Evolutionary conservation across 2,888 invertebrate species (phyloP), one percentile per base, ranked within the genome.

Genomic region (Eulithis testata): DNA sequence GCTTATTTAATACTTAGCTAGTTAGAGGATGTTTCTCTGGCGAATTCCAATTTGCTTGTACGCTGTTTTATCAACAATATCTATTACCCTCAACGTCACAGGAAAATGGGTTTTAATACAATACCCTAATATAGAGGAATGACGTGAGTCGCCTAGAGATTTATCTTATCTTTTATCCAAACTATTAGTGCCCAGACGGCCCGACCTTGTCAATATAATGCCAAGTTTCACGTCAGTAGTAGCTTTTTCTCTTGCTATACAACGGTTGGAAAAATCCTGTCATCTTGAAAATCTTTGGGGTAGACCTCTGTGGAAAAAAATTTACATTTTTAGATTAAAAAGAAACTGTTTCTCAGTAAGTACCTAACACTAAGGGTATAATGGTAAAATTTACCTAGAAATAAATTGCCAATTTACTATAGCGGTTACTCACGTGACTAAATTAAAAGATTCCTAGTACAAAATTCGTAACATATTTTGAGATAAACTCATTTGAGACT

Each of bases 111-210:
- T 58, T 54, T 11, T 63, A 60, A 63, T 66, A 69, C 56, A 59
- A 68, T 60, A 67, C 62, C 64, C 64, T 62, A 62, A 61, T 65
- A 71, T 64, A 67, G 65, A 57, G 36, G 54, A 59, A 40, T 58
- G 60, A 63, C 74, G 76, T 74, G 74, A 74, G 78, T 78, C 73
- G 76, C 71, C 76, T 76, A 71, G 62, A 77, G 76, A 76, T 76
- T 70, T 66, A 71, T 75, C 73, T 76, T 79, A 84, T 82, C 84
- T 79, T 68, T 70, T 73, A 80, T 80, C 80, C 74, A 73, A 71
- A 71, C 79, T 81, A 78, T 31, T 79, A 79, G 75, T 67, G 73
- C 73, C 63, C 68, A 62, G 74, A 71, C 74, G 67, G 11, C 59
- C 72, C 74, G 73, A 70, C 74, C 77, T 76, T 72, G 74, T 70